These are phyloP conservation scores for Thumatha senex DNA, from an alignment of 2,888 invertebrate genomes.

Conservation along the genomic window DNA sequence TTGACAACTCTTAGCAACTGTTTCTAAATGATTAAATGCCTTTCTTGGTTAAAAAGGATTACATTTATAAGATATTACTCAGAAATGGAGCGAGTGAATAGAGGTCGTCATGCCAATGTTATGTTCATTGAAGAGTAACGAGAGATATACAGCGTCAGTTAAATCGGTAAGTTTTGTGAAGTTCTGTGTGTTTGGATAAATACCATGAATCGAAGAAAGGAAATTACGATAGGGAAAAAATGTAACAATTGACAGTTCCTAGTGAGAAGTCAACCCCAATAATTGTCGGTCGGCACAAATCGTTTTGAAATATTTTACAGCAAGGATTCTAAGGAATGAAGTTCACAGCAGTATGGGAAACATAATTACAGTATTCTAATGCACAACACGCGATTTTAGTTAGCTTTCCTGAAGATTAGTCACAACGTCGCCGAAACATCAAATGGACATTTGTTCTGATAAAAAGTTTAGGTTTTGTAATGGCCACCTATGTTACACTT, in stretches of 20 bases:
- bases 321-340: constrained; percentile 48
- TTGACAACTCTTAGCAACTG: constrained; percentile 33
- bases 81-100: constrained; percentile 60
- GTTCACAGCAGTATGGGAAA: constrained; percentile 54
- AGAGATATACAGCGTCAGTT: constrained; percentile 60
- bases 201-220: constrained; percentile 41
- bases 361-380: constrained; percentile 49
- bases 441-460: constrained; percentile 82
- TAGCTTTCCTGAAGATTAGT: constrained; percentile 70
- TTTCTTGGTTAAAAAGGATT: constrained; percentile 18
- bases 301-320: constrained; percentile 61
- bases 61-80: constrained; percentile 50
- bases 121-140: constrained; percentile 81
- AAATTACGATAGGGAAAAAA: constrained; percentile 65
- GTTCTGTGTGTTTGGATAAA: constrained; percentile 35
- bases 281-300: constrained; percentile 70
- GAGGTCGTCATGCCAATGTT: constrained; percentile 79
- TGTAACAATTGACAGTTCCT: constrained; percentile 77
- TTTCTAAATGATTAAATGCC: constrained; percentile 17
- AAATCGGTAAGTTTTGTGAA: constrained; percentile 54
- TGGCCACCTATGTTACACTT: constrained; percentile 83
- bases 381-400: constrained; percentile 62
- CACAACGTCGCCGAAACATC: constrained; percentile 84
- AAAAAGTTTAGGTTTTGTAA: constrained; percentile 83
- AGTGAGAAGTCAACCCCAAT: constrained; percentile 76